Conservation (phyloP, 1,140 invertebrate species). For the Teleopsis dalmanni region DNA sequence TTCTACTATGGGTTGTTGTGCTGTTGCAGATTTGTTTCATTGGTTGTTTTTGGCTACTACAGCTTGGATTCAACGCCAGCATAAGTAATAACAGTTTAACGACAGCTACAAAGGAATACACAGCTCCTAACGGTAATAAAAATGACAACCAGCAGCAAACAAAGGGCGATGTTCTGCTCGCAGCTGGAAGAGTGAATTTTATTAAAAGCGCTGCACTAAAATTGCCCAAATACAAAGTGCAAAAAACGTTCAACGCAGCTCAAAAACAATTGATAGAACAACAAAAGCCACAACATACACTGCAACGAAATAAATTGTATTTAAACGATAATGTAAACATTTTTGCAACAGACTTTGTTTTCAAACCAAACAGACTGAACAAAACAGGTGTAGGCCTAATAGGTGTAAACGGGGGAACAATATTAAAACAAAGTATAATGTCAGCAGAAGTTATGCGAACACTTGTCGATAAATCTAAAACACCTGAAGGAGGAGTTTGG, state of each 20-base stretch:
- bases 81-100: slow-evolving; percentile 13
- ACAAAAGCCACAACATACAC: too few relatives aligned
- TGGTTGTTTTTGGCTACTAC: slow-evolving; percentile 32
- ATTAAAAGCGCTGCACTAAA: slow-evolving; percentile 9
- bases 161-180: slow-evolving; percentile 1
- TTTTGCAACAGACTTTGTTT: slow-evolving; percentile 10
- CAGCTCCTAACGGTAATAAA: too few relatives aligned
- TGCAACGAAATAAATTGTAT: too few relatives aligned
- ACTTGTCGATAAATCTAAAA: background rate
- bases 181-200: background rate
- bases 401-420: slow-evolving; percentile 11
- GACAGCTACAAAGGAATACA: too few relatives aligned
- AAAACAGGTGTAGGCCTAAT: slow-evolving; percentile 12
- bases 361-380: slow-evolving; percentile 22
- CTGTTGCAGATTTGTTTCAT: slow-evolving; percentile 32
- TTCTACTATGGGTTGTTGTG: slow-evolving; percentile 32
- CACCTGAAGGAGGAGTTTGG: slow-evolving; percentile 31
- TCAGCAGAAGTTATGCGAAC: slow-evolving; percentile 43
- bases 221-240: too few relatives aligned
- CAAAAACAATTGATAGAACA: too few relatives aligned
- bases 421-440: slow-evolving; percentile 38
- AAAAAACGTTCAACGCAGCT: too few relatives aligned
- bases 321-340: background rate
- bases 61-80: slow-evolving; percentile 17
- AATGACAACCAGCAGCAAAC: background rate